A percentile compares a stretch with the other conserved stretches of the same genome.
Conservation (phyloP, 2,797 vertebrate genomes). For the Astyanax mexicanus region DNA sequence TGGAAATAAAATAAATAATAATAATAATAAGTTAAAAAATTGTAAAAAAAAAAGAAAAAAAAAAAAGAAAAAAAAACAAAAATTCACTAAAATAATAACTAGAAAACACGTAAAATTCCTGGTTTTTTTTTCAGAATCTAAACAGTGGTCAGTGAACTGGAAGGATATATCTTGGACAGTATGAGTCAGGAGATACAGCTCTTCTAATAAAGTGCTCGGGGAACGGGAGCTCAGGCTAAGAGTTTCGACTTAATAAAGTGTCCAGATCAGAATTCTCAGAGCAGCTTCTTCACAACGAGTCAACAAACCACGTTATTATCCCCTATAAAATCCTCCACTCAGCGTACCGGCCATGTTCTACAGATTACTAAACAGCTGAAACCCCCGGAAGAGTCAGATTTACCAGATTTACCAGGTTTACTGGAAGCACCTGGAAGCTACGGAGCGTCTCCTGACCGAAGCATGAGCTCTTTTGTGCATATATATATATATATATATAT, state of each 20-base stretch:
- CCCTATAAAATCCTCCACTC: neutral
- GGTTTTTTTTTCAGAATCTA: neutral
- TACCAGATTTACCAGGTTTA: neutral
- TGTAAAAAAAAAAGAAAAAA: too few species aligned
- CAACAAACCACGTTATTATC: neutral
- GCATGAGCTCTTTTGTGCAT: conserved; percentile 26
- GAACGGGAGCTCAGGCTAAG: too few species aligned
- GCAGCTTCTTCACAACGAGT: neutral
- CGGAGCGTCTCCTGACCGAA: neutral
- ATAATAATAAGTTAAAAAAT: too few species aligned
- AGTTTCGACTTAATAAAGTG: neutral
- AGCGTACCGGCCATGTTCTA: neutral
- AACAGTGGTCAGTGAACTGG: neutral
- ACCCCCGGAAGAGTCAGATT: neutral
- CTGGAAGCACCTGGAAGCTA: neutral
- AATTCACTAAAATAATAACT: neutral
- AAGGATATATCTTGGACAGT: too few species aligned
- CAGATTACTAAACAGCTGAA: neutral
- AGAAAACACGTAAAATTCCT: too few species aligned
- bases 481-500: too few species aligned
- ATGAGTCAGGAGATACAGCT: too few species aligned
- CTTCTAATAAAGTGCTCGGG: too few species aligned
- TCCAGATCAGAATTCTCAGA: neutral
- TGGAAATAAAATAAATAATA: too few species aligned
- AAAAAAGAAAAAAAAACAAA: too few species aligned